A percentile compares a stretch with the other conserved stretches of the same genome.
Conservation (phyloP, 2,888 invertebrate genomes). For the Microdon myrmicae region DNA sequence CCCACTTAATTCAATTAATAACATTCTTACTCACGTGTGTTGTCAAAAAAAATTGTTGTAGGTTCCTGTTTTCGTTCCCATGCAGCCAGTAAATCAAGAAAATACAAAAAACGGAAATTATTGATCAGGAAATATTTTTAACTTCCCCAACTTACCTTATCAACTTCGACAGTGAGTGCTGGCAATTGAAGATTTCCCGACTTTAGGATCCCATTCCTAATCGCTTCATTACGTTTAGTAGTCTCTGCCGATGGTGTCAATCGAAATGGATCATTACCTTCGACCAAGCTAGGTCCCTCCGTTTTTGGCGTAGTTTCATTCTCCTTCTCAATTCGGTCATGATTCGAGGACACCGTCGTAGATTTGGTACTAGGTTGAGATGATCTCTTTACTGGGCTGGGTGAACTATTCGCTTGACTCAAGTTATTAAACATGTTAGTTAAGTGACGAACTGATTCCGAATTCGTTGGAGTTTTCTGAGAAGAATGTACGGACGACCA, state of each 20-base stretch:
- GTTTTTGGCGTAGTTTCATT: slow-evolving; percentile 18
- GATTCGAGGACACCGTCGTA: slow-evolving; percentile 31
- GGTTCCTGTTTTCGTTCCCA: slow-evolving; percentile 68
- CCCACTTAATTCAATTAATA: no score
- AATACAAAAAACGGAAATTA: slow-evolving; percentile 19
- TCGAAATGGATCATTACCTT: slow-evolving; percentile 58
- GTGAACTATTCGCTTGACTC: slow-evolving; percentile 39
- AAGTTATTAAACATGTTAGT: slow-evolving; percentile 43
- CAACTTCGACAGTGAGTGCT: slow-evolving; percentile 75
- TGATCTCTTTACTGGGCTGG: slow-evolving; percentile 19
- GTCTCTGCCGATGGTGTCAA: slow-evolving; percentile 59
- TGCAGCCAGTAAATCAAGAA: slow-evolving; percentile 69
- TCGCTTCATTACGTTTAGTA: slow-evolving; percentile 59
- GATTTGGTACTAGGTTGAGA: slow-evolving; percentile 36
- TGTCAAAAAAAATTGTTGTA: slow-evolving; percentile 40
- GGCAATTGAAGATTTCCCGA: slow-evolving; percentile 61
- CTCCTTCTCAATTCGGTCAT: slow-evolving; percentile 25
- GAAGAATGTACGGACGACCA: slow-evolving; percentile 43
- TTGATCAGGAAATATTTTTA: slow-evolving; percentile 1
- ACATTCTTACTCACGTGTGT: slow-evolving; percentile 55
- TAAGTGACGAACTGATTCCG: slow-evolving; percentile 38
- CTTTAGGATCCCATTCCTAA: slow-evolving; percentile 62
- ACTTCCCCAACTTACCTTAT: slow-evolving; percentile 70
- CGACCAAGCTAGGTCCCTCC: slow-evolving; percentile 27
- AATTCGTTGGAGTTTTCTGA: slow-evolving; percentile 47